Evolutionary conservation across 1,140 invertebrate genomes (phyloP).

Genomic region (Lordiphosa clarofinis): DNA sequence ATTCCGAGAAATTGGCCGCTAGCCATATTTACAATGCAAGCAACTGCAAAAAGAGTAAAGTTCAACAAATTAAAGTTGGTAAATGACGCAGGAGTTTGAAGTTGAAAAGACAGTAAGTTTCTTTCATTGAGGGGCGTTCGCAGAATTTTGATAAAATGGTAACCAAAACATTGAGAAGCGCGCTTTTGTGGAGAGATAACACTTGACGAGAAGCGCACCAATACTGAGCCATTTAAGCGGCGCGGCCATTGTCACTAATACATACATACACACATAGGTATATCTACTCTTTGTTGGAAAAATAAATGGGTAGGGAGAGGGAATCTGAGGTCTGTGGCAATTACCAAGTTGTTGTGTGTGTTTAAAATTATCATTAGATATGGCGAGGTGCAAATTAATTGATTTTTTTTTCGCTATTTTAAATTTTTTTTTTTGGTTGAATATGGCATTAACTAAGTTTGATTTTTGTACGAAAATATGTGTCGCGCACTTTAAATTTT

Average conservation of each 20-base stretch:
- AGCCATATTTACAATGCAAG: neutral
- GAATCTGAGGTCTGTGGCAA: constrained; percentile 7
- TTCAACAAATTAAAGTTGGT: constrained; percentile 5
- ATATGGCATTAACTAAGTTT: neutral
- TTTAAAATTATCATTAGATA: constrained; percentile 63
- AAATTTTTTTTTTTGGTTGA: constrained; percentile 6
- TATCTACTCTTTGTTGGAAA: constrained; percentile 10
- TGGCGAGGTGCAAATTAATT: constrained; percentile 59
- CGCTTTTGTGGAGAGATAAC: constrained; percentile 49
- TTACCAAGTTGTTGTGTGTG: constrained; percentile 62
- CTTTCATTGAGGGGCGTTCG: constrained; percentile 27
- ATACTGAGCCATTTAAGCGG: constrained; percentile 45
- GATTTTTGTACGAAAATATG: constrained; percentile 3
- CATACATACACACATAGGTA: neutral
- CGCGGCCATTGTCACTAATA: constrained; percentile 52
- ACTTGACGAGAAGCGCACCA: constrained; percentile 48
- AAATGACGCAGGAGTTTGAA: constrained; percentile 7
- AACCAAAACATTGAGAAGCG: constrained; percentile 8
- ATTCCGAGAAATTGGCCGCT: constrained; percentile 24
- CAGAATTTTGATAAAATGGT: constrained; percentile 31
- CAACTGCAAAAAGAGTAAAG: constrained; percentile 6
- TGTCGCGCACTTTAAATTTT: too few relatives aligned
- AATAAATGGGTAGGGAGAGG: neutral
- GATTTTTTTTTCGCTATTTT: constrained; percentile 18
- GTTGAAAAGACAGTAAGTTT: constrained; percentile 25